Percentiles rank a stretch among this genome's conserved stretches.
phyloP scores from a whole-genome alignment of 2,113 vertebrate species.

The Sciurus niger region DNA sequence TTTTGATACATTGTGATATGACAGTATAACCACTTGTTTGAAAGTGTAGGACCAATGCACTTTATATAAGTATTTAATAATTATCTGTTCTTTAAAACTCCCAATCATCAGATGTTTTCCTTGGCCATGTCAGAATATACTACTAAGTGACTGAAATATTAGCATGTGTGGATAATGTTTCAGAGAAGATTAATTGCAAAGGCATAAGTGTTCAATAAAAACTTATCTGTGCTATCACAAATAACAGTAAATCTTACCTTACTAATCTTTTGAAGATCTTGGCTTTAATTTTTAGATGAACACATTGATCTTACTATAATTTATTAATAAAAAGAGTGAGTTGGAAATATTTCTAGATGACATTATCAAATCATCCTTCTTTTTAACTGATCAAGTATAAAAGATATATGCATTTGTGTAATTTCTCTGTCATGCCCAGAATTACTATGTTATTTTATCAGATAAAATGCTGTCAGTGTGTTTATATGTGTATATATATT shows the following conservation, averaged over 20 bases:
- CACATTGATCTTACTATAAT: background rate
- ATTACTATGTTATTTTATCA: slow-evolving; percentile 9
- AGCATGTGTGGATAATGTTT: background rate
- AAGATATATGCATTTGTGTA: background rate
- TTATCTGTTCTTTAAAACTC: background rate
- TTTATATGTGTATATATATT: background rate
- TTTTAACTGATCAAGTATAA: slow-evolving; percentile 39
- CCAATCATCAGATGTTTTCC: background rate
- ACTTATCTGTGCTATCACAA: background rate
- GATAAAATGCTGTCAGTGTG: background rate
- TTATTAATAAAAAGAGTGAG: slow-evolving; percentile 32
- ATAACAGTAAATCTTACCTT: slow-evolving; percentile 6
- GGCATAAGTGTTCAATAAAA: background rate
- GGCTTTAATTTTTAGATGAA: slow-evolving; percentile 37
- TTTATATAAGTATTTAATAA: slow-evolving; percentile 17
- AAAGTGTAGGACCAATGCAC: background rate
- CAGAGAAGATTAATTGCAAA: background rate
- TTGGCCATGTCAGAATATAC: background rate
- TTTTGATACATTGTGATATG: background rate
- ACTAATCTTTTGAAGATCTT: background rate
- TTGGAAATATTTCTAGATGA: slow-evolving; percentile 48
- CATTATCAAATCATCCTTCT: slow-evolving; percentile 10
- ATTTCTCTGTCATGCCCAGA: background rate
- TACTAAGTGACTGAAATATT: slow-evolving; percentile 18
- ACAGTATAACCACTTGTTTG: background rate